phyloP scores from a whole-genome alignment of 2,113 vertebrate species.

The Helogale parvula region DNA sequence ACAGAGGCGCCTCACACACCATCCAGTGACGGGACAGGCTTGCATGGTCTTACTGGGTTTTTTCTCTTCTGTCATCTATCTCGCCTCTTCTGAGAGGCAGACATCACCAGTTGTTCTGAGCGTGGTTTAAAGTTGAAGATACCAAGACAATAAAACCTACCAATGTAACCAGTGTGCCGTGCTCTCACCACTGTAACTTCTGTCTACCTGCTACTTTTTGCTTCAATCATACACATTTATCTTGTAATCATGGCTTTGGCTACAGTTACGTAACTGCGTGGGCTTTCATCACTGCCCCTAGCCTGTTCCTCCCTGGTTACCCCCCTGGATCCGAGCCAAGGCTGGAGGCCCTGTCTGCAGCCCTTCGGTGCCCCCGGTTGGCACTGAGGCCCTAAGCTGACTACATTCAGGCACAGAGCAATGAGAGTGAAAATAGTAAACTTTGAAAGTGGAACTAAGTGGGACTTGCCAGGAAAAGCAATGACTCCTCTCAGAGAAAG shows the following conservation, averaged over 20 bases:
- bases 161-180: not conserved
- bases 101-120: not conserved
- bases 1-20: not conserved
- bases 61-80: not conserved
- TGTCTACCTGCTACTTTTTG: not conserved
- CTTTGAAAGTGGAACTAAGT: not conserved
- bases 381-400: not conserved
- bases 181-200: not conserved
- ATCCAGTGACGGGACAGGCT: not conserved
- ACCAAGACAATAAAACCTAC: not conserved
- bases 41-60: not conserved
- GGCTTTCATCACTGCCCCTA: no score
- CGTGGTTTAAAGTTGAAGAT: not conserved
- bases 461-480: not conserved
- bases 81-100: not conserved
- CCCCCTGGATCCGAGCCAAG: not conserved
- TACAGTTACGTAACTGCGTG: rapidly evolving
- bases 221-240: not conserved
- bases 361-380: not conserved
- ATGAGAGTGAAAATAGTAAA: not conserved
- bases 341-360: no score
- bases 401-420: not conserved
- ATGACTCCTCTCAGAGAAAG: not conserved
- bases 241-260: not conserved
- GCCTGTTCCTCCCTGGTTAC: rapidly evolving